A percentile compares a stretch with the other conserved stretches of the same genome.
Evolutionary conservation across 2,888 invertebrate genomes (phyloP).

Genomic region (Coecobrya sp.): DNA sequence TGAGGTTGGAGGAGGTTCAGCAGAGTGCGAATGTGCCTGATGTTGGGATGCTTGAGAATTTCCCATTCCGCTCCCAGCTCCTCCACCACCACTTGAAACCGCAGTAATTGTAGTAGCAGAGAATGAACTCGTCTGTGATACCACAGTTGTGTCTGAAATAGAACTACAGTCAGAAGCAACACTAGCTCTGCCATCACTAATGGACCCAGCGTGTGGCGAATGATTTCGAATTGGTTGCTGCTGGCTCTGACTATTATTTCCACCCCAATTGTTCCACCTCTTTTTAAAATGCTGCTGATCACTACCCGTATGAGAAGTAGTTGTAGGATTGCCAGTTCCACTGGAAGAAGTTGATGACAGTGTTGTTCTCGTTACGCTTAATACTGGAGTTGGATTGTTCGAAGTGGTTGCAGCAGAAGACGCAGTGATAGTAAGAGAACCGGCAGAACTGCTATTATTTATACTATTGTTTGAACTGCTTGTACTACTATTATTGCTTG

Average conservation of each 20-base stretch:
- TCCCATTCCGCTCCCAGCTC: neutral
- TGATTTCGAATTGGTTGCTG: conserved; percentile 63
- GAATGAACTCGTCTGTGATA: conserved; percentile 71
- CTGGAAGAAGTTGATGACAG: conserved; percentile 47
- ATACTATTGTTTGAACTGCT: conserved; percentile 49
- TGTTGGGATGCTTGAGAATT: conserved; percentile 17
- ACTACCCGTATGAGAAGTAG: conserved; percentile 54
- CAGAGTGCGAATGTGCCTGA: conserved; percentile 16
- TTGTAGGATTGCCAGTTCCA: neutral
- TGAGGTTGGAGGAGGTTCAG: conserved; percentile 4
- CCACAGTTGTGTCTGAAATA: conserved; percentile 76
- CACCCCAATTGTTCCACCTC: conserved; percentile 85
- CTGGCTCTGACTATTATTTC: conserved; percentile 55
- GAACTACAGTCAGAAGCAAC: conserved; percentile 85
- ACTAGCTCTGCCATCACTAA: conserved; percentile 84
- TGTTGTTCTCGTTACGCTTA: conserved; percentile 54
- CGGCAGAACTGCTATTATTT: neutral
- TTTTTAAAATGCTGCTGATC: conserved; percentile 85
- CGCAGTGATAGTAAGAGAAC: conserved; percentile 29
- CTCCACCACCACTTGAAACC: conserved; percentile 55
- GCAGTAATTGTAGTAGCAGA: conserved; percentile 72
- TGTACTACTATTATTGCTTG: conserved; percentile 48
- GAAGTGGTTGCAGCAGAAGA: conserved; percentile 42
- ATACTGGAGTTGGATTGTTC: conserved; percentile 52
- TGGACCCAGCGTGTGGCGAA: conserved; percentile 77